These are phyloP conservation scores for Scaptomyza polygonia DNA, from an alignment of 2,888 invertebrate genomes.

Conservation along the genomic window DNA sequence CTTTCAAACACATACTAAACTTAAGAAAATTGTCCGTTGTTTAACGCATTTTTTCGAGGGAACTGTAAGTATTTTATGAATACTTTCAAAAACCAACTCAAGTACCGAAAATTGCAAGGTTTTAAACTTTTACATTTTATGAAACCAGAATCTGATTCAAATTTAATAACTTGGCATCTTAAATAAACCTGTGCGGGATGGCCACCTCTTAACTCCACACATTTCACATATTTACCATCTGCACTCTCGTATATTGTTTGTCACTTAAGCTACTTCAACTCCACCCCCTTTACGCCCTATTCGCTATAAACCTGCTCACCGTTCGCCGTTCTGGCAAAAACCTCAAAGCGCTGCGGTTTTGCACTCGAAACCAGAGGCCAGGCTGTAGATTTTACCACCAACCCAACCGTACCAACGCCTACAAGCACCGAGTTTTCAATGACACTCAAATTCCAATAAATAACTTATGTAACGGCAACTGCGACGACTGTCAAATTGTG, in stretches of 20 bases:
- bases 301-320: neutral
- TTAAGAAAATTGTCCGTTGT: no score
- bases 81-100: no score
- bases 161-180: neutral
- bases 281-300: neutral
- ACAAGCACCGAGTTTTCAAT: constrained; percentile 28
- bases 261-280: constrained; percentile 29
- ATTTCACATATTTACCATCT: constrained; percentile 27
- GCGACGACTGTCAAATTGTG: constrained; percentile 50
- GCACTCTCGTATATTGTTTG: constrained; percentile 35
- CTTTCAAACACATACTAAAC: neutral
- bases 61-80: no score
- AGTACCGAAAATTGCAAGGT: no score
- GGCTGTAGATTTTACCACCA: constrained; percentile 1
- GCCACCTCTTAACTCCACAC: constrained; percentile 5
- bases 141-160: neutral
- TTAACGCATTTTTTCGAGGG: no score
- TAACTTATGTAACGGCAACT: constrained; percentile 63
- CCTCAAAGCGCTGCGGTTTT: constrained; percentile 56
- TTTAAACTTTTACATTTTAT: no score
- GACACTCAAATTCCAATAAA: constrained; percentile 71
- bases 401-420: constrained; percentile 9
- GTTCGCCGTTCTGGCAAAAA: constrained; percentile 11
- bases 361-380: constrained; percentile 12
- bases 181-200: neutral